Conservation (phyloP, 2,888 invertebrate genomes). For the Drosophila kanekoi region DNA sequence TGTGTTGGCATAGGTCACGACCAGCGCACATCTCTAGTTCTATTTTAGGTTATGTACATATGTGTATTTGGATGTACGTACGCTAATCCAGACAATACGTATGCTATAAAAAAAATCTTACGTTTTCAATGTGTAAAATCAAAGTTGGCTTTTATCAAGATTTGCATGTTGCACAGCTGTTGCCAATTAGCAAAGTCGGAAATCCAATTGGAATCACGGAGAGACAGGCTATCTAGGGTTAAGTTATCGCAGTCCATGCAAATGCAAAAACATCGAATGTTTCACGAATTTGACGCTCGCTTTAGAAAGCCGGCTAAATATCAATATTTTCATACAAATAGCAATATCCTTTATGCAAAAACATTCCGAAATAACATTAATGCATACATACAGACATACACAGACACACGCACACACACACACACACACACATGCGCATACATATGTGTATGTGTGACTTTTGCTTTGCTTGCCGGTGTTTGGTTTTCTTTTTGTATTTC, state of each 20-base stretch:
- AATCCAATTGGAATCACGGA: constrained; percentile 15
- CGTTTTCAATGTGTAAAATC: constrained; percentile 5
- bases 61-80: background rate
- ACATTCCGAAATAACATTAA: constrained; percentile 7
- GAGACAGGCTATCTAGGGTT: constrained; percentile 13
- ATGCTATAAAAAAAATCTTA: constrained; percentile 17
- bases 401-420: too few species aligned
- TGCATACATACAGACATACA: constrained; percentile 11
- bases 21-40: background rate
- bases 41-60: constrained; percentile 1
- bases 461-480: constrained; percentile 42
- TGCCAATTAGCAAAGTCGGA: background rate
- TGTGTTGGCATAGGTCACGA: constrained; percentile 28
- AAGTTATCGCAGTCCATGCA: constrained; percentile 27
- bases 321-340: background rate
- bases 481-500: constrained; percentile 18
- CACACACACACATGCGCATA: background rate
- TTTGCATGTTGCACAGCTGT: constrained; percentile 27
- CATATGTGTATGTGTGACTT: constrained; percentile 3
- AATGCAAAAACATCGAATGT: constrained; percentile 15
- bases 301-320: constrained; percentile 20
- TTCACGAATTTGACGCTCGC: constrained; percentile 9
- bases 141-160: constrained; percentile 6
- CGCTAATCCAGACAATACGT: background rate
- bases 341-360: background rate